A percentile compares a stretch with the other conserved stretches of the same genome.
These are phyloP conservation scores for Henicopernis longicauda DNA, from an alignment of 2,113 vertebrate species.

Conservation along the genomic window DNA sequence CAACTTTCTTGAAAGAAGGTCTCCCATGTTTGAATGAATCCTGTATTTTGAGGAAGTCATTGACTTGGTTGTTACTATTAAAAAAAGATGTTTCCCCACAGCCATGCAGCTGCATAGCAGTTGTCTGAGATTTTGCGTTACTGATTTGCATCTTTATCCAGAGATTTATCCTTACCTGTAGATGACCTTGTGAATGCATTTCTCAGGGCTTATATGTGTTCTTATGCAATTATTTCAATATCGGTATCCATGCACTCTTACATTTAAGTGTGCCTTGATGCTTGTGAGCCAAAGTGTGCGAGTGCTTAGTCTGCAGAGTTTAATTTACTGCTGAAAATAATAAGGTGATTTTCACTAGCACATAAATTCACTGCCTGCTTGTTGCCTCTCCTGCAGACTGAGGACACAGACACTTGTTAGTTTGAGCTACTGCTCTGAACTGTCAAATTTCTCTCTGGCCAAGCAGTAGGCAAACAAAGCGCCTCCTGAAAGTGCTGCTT, in stretches of 20 bases:
- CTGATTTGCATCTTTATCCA: background rate
- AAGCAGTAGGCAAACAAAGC: background rate
- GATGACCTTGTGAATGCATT: background rate
- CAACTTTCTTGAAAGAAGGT: background rate
- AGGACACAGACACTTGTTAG: constrained; percentile 27
- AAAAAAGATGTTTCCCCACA: background rate
- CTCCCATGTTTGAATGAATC: fast-evolving
- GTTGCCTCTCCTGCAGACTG: background rate
- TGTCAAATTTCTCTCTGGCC: background rate
- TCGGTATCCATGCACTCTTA: fast-evolving
- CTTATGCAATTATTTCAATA: background rate
- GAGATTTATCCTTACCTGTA: background rate
- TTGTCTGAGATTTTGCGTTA: background rate
- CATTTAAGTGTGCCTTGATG: background rate
- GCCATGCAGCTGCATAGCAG: background rate
- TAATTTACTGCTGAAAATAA: constrained; percentile 47
- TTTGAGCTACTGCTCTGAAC: constrained; percentile 14
- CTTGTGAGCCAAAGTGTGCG: background rate
- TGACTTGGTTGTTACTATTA: background rate
- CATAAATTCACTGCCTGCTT: constrained; percentile 7
- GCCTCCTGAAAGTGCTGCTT: background rate
- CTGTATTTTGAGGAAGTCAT: background rate
- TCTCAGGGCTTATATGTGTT: background rate
- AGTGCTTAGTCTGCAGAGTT: background rate
- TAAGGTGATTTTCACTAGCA: background rate